A percentile compares a stretch with the other conserved stretches of the same genome.
phyloP scores from a whole-genome alignment of 2,888 invertebrate genomes.

The Taphrorychus bicolor region DNA sequence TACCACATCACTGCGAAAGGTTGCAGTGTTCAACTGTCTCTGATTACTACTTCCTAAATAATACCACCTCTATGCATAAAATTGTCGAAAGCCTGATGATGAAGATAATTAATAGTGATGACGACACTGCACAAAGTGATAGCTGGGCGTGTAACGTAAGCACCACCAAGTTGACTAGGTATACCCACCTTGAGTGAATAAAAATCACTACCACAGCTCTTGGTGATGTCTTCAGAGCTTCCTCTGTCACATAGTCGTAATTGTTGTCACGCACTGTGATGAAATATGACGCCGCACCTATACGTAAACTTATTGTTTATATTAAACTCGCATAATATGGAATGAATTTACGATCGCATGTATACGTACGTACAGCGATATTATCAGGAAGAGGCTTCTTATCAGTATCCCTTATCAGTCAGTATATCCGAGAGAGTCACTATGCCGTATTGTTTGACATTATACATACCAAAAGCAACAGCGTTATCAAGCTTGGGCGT shows the following conservation, averaged over 20 bases:
- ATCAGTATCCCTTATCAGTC: not conserved
- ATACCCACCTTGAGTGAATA: not conserved
- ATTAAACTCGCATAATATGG: not conserved
- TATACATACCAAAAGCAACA: not conserved
- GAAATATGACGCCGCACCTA: not conserved
- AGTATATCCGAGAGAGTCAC: slow-evolving; percentile 1
- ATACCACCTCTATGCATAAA: too few relatives aligned
- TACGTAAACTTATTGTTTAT: not conserved
- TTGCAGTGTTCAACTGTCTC: too few relatives aligned
- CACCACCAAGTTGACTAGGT: not conserved
- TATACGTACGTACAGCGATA: not conserved
- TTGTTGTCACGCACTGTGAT: not conserved
- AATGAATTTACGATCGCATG: not conserved
- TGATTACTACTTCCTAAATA: too few relatives aligned
- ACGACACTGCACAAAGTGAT: not conserved
- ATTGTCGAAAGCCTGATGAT: too few relatives aligned
- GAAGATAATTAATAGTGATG: too few relatives aligned
- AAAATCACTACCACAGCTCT: not conserved
- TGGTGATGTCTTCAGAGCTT: not conserved
- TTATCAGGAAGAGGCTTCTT: not conserved
- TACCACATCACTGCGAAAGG: not conserved
- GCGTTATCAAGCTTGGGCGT: slow-evolving; percentile 11
- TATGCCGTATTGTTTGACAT: not conserved
- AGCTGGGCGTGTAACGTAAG: not conserved
- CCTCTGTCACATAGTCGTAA: not conserved